Evolutionary conservation across 1,140 invertebrate species (phyloP), one percentile per base, ranked within the genome.

Genomic region (Macrobrachium nipponense): DNA sequence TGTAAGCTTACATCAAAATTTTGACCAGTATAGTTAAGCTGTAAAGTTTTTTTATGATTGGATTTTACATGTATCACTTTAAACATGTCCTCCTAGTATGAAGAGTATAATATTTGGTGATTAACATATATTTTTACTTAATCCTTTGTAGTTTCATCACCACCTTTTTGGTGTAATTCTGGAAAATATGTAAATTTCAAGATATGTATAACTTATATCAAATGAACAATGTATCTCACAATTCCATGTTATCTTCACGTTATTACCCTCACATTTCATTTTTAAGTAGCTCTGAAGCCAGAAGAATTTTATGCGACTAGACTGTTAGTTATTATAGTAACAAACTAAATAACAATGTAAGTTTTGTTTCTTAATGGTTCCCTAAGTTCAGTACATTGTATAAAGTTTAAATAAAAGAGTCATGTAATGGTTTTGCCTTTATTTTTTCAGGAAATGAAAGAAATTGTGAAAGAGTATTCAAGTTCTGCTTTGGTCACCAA

Each of bases 401-500:
- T 70, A 17, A 27, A 15, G 15, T 70, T 27, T 70, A 62, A 36
- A 58, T 14, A 68, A n/a, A n/a, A n/a, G 5, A 17, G 72, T 12
- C 12, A 51, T 51, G 7, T n/a, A 10, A 10, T 51, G 8, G 12
- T 27, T 20, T n/a, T 6, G 81, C 4, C 51, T 68, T n/a, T 20
- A 58, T 14, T 60, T 20, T 62, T 36, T 12, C 82, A 89, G 88
- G 73, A 85, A 6, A 44, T 23, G 3, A 83, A 73, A 36, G 83
- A 86, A 23, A 72, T 89, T 18, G 86, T 89, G 0, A 89, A 87
- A 68, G 88, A 89, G 51, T 89, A 89, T 51, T 80, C 83, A 15
- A 78, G 84, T 12, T 80, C 80, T 23, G 64, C 86, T 20, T 18
- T 87, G 18, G 66, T 83, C 12, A 12, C 12, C 43, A 66, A 82